A percentile compares a stretch with the other conserved stretches of the same genome.
Conservation (phyloP, 2,888 invertebrate genomes). For the Lasioglossum figueresi region DNA sequence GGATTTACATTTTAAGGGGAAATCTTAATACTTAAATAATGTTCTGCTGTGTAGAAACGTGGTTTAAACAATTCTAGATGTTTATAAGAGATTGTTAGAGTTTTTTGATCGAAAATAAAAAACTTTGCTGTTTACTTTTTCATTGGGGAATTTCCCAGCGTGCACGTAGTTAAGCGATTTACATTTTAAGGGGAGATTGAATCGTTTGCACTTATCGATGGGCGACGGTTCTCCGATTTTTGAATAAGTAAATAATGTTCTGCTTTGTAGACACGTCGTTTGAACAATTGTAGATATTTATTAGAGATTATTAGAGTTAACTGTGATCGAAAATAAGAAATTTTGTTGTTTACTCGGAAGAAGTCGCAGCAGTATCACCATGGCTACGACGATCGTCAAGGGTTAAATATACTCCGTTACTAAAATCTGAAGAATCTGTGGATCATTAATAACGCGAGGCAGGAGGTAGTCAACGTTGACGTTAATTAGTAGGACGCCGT, state of each 20-base stretch:
- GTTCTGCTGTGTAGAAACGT: no score
- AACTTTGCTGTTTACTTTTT: no score
- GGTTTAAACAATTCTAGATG: no score
- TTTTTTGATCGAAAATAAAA: no score
- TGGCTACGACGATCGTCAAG: not conserved
- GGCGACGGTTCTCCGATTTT: not conserved
- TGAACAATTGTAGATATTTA: not conserved
- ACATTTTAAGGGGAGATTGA: constrained; percentile 34
- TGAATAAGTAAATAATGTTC: not conserved
- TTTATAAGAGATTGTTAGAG: no score
- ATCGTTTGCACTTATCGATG: constrained; percentile 32
- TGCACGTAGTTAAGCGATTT: constrained; percentile 44
- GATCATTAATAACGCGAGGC: constrained; percentile 42
- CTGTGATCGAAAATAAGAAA: not conserved
- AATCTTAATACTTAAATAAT: no score
- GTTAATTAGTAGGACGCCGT: constrained; percentile 37
- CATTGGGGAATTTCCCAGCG: not conserved
- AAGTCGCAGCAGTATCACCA: not conserved
- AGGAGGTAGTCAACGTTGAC: constrained; percentile 20
- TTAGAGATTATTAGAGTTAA: not conserved
- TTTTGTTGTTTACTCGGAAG: not conserved
- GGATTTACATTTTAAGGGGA: no score
- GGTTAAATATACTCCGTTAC: constrained; percentile 32
- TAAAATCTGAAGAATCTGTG: constrained; percentile 30
- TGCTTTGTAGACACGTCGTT: not conserved